These are phyloP conservation scores for Syrmaticus mikado DNA, from an alignment of 2,113 vertebrate genomes.

Conservation along the genomic window DNA sequence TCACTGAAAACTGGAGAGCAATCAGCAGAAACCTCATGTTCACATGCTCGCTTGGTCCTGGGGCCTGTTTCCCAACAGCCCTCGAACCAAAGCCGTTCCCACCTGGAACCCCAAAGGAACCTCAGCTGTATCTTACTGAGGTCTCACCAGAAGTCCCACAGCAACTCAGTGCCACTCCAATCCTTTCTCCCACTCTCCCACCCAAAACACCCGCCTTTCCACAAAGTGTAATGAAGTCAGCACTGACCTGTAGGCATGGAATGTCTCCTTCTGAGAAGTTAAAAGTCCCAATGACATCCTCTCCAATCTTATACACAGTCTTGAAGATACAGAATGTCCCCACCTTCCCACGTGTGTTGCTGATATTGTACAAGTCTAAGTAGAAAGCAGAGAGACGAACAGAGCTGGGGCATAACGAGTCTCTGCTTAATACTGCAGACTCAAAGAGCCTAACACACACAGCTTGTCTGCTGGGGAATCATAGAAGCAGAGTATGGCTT, in stretches of 20 bases:
- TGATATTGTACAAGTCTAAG: constrained; percentile 95
- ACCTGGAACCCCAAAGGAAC: neutral
- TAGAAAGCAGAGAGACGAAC: neutral
- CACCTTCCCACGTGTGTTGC: constrained; percentile 92
- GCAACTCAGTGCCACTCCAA: neutral
- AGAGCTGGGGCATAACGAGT: neutral
- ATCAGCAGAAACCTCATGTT: neutral
- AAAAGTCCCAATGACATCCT: constrained; percentile 94
- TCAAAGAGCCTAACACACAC: neutral
- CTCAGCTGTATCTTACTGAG: neutral
- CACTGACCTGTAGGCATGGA: constrained; percentile 92
- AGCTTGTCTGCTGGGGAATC: neutral
- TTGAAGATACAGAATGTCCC: constrained; percentile 98
- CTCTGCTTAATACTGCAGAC: neutral
- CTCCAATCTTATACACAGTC: constrained; percentile 93
- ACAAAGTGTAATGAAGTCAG: neutral
- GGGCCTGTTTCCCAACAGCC: fast-evolving
- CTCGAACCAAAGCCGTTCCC: neutral
- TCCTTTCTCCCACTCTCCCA: neutral
- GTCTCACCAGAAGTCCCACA: neutral
- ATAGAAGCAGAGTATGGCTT: neutral
- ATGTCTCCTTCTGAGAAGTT: constrained; percentile 95
- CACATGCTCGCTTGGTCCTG: neutral
- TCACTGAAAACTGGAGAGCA: constrained; percentile 89
- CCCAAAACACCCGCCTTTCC: neutral